phyloP scores from a whole-genome alignment of 2,113 vertebrate species.

The Panthera tigris region DNA sequence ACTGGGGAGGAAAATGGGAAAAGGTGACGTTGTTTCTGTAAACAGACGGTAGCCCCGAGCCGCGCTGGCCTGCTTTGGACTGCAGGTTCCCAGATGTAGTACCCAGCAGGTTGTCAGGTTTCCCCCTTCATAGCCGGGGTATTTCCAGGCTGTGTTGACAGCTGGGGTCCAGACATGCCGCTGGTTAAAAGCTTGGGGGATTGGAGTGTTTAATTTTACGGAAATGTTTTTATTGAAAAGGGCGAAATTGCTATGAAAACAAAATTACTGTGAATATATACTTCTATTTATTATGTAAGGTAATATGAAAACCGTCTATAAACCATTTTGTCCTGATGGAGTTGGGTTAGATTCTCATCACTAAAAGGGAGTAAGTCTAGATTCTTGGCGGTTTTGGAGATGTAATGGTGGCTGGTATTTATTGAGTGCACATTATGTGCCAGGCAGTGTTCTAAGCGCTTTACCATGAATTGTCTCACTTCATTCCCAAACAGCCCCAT shows the following conservation, averaged over 20 bases:
- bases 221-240: neutral
- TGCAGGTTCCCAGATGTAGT: neutral
- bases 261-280: neutral
- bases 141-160: neutral
- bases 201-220: neutral
- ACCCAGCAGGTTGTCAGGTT: neutral
- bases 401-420: neutral
- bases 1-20: neutral
- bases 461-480: neutral
- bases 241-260: neutral
- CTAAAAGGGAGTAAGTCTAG: neutral
- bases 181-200: neutral
- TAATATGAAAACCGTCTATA: neutral
- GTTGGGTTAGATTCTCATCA: neutral
- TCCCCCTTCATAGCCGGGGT: neutral
- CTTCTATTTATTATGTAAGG: neutral
- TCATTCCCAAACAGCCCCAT: neutral
- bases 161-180: neutral
- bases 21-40: neutral
- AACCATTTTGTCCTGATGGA: neutral
- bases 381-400: neutral
- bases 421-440: neutral
- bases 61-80: neutral
- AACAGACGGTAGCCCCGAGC: neutral
- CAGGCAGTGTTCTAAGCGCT: neutral